Percentiles rank a stretch among this genome's conserved stretches.
Evolutionary conservation across 2,888 invertebrate species (phyloP).

Genomic region (Synanthedon tipuliformis): DNA sequence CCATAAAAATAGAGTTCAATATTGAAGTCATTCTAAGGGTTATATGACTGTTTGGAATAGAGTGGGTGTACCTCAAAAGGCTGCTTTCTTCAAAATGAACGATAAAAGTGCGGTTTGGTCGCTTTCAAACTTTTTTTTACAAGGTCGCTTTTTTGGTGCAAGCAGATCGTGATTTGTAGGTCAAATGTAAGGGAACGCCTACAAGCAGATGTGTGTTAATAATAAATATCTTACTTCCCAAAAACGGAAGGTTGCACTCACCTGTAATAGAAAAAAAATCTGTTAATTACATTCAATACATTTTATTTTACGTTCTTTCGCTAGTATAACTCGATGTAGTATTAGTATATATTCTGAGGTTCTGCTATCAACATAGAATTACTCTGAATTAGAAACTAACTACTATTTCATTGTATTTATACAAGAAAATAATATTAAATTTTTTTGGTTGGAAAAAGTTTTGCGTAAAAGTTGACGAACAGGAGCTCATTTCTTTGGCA

Average conservation of each 20-base stretch:
- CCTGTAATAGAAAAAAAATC: conserved; percentile 24
- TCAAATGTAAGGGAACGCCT: conserved; percentile 7
- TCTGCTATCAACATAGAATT: too few species aligned
- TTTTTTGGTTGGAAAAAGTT: too few species aligned
- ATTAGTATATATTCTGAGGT: too few species aligned
- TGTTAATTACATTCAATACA: neutral
- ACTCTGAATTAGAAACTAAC: too few species aligned
- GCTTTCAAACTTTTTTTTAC: conserved; percentile 5
- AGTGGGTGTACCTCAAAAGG: neutral
- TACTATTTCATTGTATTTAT: too few species aligned
- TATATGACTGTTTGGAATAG: neutral
- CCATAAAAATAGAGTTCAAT: neutral
- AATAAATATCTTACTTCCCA: conserved; percentile 2
- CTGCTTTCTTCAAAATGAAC: conserved; percentile 2
- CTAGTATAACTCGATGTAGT: too few species aligned
- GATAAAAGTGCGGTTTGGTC: conserved; percentile 5
- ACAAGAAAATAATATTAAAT: too few species aligned
- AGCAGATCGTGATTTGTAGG: conserved; percentile 9
- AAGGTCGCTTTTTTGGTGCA: conserved; percentile 12
- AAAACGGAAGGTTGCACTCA: conserved; percentile 10
- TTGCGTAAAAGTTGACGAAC: neutral
- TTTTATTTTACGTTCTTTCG: too few species aligned
- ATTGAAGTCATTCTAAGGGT: neutral
- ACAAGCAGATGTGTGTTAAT: conserved; percentile 1
- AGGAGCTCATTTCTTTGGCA: neutral